Conservation (phyloP, 92 coral and sea anemone species). For the Pocillopora meandrina region DNA sequence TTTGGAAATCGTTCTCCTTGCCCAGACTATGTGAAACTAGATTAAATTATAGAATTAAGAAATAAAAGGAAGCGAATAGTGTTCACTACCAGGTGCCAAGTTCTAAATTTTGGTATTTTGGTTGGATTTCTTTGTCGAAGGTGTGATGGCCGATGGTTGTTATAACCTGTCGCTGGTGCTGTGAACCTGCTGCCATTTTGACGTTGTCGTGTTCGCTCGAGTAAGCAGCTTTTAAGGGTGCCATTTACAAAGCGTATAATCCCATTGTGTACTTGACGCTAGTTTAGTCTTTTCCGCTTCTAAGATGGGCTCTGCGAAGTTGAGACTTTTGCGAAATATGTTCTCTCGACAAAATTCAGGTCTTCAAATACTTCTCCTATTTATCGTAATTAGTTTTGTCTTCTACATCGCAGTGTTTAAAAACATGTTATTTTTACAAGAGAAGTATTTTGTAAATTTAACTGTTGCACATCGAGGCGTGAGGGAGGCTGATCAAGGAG, state of each 20-base stretch:
- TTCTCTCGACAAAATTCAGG: neutral
- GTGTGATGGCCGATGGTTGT: neutral
- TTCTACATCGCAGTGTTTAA: conserved; percentile 10
- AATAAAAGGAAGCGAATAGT: too few species aligned
- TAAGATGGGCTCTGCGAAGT: neutral
- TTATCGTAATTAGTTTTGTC: conserved; percentile 34
- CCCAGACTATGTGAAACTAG: too few species aligned
- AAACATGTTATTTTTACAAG: conserved; percentile 7
- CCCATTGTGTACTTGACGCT: neutral
- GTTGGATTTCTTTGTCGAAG: too few species aligned
- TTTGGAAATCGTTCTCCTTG: too few species aligned
- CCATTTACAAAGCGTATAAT: neutral
- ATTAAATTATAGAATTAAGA: too few species aligned
- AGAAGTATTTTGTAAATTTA: conserved; percentile 23
- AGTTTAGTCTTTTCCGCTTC: neutral
- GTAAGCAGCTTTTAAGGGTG: neutral
- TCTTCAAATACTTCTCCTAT: conserved; percentile 2
- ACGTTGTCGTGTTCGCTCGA: neutral
- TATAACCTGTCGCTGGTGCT: conserved; percentile 25
- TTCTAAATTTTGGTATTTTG: too few species aligned
- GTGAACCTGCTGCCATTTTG: too few species aligned
- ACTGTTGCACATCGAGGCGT: conserved; percentile 17
- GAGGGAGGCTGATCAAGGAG: neutral
- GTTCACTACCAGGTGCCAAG: too few species aligned
- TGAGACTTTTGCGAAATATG: neutral